Base-by-base conservation (phyloP, 2,888 invertebrate genomes). In the Drosophila atroscutellata region DNA sequence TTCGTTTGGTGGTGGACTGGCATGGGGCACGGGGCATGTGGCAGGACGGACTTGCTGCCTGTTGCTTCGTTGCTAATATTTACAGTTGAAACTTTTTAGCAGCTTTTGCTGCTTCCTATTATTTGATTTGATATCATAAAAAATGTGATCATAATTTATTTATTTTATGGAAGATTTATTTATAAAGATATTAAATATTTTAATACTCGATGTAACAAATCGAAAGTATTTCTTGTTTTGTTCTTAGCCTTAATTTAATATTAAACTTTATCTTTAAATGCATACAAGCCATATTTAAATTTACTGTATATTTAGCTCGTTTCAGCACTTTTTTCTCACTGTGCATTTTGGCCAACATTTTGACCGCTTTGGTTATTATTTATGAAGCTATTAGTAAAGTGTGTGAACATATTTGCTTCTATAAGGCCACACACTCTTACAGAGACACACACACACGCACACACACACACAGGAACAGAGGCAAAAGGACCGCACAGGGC, bases 371-470 rank as follows among this genome's bases (percentile, higher is more conserved):
- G 87, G 87, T 89, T 92, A 91, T 92, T 91, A 92, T 91, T 91
- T 92, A 91, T 91, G 91, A 86, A 89, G 90, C 91, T 92, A 92
- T 91, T 91, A 92, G 90, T 82, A 83, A 86, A 89, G 82, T 88
- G 87, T 91, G 86, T 84, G 89, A 83, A 83, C 83, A 81, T 80
- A 85, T 83, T 83, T 90, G 77, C 82, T 77, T 83, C 85, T 83
- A 80, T 84, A 81, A 75, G 75, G 57, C 59, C 74, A 69, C 55
- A 51, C 62, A 72, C 55, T 51, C 32, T 34, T 45, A 39, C 28
- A 49, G n/a, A 57, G 42, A 49, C 28, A 57, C 37, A 55, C 47
- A 3, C 37, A 36, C 64, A 67, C 54, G 58, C 57, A 68, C 42
- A 50, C 58, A 50, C 30, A 68, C 37, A 60, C 39, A 54, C 20